phyloP scores from a whole-genome alignment of 1,140 invertebrate species.

The Heliothis virescens region DNA sequence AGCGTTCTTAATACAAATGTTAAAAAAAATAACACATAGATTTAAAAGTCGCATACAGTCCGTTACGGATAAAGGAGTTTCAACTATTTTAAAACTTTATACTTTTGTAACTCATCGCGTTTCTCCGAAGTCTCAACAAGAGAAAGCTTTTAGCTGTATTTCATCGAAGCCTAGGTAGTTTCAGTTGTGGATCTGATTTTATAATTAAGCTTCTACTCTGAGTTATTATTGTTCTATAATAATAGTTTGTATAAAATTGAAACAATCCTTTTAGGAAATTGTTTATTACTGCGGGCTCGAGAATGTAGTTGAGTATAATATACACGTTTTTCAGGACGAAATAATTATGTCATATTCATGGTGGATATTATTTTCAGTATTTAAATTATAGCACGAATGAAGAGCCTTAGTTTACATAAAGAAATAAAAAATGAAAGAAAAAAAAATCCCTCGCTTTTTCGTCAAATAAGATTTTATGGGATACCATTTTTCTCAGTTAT shows the following conservation, averaged over 20 bases:
- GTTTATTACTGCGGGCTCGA: too few relatives aligned
- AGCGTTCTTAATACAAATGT: too few relatives aligned
- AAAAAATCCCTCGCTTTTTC: not conserved
- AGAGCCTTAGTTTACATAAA: not conserved
- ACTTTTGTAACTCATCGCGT: conserved; percentile 24
- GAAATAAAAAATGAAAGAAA: not conserved
- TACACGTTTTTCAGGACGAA: too few relatives aligned
- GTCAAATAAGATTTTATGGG: conserved; percentile 2
- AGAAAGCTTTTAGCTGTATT: conserved; percentile 37
- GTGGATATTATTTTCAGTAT: too few relatives aligned
- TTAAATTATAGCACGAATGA: not conserved
- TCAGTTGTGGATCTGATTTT: not conserved
- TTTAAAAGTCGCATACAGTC: not conserved
- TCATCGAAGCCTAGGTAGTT: not conserved
- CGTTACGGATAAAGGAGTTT: not conserved
- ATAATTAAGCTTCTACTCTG: too few relatives aligned
- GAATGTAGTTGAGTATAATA: too few relatives aligned
- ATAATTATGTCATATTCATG: too few relatives aligned
- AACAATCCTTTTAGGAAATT: too few relatives aligned
- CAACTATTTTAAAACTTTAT: conserved; percentile 35
- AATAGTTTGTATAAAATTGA: too few relatives aligned
- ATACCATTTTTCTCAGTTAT: not conserved
- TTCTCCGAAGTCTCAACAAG: conserved; percentile 31
- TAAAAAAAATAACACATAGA: too few relatives aligned
- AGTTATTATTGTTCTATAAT: too few relatives aligned